phyloP scores from a whole-genome alignment of 2,113 vertebrate species.

The Phalacrocorax pelagicus region DNA sequence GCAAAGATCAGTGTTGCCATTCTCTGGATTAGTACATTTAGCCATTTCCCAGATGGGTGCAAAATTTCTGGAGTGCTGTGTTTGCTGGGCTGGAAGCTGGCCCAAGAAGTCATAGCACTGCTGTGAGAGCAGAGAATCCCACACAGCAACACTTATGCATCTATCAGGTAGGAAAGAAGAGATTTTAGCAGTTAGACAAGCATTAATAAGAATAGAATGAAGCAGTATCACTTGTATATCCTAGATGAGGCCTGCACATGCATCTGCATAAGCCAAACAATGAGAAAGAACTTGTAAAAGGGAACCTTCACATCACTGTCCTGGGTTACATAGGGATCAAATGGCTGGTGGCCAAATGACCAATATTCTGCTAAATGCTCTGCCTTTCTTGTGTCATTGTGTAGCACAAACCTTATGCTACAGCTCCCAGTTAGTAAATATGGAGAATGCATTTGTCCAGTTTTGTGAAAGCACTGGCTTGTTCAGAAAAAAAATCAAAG shows the following conservation, averaged over 20 bases:
- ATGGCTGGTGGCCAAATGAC: neutral
- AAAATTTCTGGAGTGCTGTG: accelerated
- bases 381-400: neutral
- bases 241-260: neutral
- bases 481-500: neutral
- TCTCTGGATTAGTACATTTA: neutral
- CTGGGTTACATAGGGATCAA: neutral
- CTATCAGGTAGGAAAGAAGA: neutral
- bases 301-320: neutral
- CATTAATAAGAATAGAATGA: neutral
- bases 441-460: neutral
- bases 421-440: neutral
- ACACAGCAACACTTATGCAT: neutral
- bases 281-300: neutral
- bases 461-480: neutral
- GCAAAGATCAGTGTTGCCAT: neutral
- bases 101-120: neutral
- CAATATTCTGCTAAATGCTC: neutral
- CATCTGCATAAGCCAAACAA: neutral
- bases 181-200: neutral
- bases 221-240: neutral
- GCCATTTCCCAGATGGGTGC: neutral
- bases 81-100: neutral
- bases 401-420: neutral
- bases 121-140: neutral